Evolutionary conservation across 2,113 vertebrate species (phyloP).

Genomic region (Tupaia chinensis): DNA sequence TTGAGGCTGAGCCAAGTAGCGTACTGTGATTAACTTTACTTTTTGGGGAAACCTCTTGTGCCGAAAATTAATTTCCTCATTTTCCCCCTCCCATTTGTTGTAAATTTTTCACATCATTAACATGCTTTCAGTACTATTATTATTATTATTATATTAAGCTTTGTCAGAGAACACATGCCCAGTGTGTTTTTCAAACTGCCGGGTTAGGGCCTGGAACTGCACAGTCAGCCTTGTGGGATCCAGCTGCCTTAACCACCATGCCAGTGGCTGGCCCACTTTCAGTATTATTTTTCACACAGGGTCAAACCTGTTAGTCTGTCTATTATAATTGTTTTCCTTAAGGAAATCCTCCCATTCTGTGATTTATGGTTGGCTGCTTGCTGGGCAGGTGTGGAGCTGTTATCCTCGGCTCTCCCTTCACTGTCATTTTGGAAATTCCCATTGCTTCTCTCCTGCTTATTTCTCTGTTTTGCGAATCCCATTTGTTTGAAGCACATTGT

Average conservation of each 20-base stretch:
- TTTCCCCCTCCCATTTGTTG: neutral
- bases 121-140: neutral
- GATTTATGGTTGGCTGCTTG: neutral
- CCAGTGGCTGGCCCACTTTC: neutral
- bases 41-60: neutral
- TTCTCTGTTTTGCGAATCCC: neutral
- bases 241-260: too few relatives aligned
- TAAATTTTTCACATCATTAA: conserved; percentile 21
- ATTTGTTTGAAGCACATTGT: conserved; percentile 1
- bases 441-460: neutral
- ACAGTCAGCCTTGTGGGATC: too few relatives aligned
- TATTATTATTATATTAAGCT: too few relatives aligned
- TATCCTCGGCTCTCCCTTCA: neutral
- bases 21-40: neutral
- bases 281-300: neutral
- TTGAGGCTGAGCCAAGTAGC: neutral
- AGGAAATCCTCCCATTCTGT: neutral
- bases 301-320: neutral
- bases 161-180: too few relatives aligned
- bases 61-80: neutral
- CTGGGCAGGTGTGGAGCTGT: neutral
- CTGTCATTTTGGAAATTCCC: conserved; percentile 26
- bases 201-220: too few relatives aligned
- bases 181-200: too few relatives aligned
- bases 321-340: neutral